Percentiles rank a stretch among this genome's conserved stretches.
Evolutionary conservation across 2,113 vertebrate genomes (phyloP).

Genomic region (Clarias magur): DNA sequence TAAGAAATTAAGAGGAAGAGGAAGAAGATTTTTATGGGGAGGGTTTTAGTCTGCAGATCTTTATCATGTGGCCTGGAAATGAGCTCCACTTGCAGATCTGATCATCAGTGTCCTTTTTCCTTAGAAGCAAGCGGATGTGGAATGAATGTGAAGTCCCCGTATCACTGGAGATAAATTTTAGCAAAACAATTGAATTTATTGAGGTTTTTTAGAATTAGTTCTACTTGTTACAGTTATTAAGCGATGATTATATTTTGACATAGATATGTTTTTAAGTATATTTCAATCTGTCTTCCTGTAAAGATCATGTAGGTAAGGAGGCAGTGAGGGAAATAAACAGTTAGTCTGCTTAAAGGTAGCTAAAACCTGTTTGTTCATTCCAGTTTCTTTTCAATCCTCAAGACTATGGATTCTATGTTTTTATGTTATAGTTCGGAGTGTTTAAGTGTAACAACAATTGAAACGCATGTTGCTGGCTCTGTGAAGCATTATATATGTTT

Average conservation of each 20-base stretch:
- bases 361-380: neutral
- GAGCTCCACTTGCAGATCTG: neutral
- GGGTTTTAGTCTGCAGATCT: neutral
- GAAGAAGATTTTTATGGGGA: neutral
- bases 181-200: too few relatives aligned
- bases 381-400: neutral
- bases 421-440: too few relatives aligned
- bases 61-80: neutral
- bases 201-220: neutral
- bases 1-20: neutral
- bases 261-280: neutral
- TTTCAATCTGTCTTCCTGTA: neutral
- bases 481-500: conserved; percentile 50
- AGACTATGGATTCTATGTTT: neutral
- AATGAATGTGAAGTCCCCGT: neutral
- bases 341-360: neutral
- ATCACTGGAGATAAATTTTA: neutral
- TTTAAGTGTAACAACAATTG: conserved; percentile 67
- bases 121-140: neutral
- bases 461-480: conserved; percentile 49
- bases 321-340: neutral
- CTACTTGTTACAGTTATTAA: neutral
- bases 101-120: neutral
- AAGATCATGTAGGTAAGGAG: neutral
- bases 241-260: neutral